Conservation (phyloP, 2,113 vertebrate genomes). For the Calonectris borealis region DNA sequence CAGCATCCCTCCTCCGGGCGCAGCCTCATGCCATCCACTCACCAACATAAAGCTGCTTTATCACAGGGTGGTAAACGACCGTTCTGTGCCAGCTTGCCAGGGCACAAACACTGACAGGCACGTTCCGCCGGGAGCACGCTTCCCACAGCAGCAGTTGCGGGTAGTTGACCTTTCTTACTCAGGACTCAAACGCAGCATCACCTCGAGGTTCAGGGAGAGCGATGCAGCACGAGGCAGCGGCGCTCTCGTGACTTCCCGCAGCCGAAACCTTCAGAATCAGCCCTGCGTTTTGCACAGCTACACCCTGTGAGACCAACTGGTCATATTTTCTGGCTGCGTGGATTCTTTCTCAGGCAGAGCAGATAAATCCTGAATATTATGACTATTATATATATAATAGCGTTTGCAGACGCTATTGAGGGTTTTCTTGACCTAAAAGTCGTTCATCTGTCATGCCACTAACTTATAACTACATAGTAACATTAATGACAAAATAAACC, state of each 20-base stretch:
- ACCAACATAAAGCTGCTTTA: neutral
- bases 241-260: neutral
- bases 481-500: neutral
- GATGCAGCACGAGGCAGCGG: too few relatives aligned
- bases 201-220: neutral
- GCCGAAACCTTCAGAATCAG: too few relatives aligned
- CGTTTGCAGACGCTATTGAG: neutral
- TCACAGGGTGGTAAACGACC: neutral
- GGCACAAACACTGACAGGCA: too few relatives aligned
- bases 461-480: neutral
- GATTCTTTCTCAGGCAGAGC: neutral
- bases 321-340: neutral
- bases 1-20: neutral
- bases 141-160: neutral
- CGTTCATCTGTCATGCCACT: neutral
- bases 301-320: neutral
- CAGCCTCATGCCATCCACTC: neutral
- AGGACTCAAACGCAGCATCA: fast-evolving
- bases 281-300: too few relatives aligned
- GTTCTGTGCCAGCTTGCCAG: too few relatives aligned
- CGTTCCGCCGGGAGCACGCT: too few relatives aligned
- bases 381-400: too few relatives aligned
- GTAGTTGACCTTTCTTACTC: neutral
- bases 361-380: neutral
- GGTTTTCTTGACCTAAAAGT: neutral